These are phyloP conservation scores for Takifugu rubripes DNA, from an alignment of 2,797 vertebrate species.

Conservation along the genomic window DNA sequence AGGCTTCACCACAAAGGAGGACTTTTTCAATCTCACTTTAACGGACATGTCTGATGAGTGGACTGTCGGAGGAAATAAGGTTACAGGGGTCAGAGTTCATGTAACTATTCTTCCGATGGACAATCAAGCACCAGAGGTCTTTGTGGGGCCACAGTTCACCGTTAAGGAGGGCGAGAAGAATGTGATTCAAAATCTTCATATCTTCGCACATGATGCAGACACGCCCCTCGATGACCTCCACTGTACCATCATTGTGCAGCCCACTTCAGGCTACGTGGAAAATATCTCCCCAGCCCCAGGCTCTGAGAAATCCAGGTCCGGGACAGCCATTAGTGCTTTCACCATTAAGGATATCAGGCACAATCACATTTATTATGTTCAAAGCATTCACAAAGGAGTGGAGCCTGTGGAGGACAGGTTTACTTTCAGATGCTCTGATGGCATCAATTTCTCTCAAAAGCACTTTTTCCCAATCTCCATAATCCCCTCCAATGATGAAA, in stretches of 20 bases:
- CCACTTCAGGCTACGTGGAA: slow-evolving; percentile 89
- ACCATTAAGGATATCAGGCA: slow-evolving; percentile 89
- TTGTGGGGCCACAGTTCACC: slow-evolving; percentile 79
- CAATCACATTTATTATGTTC: slow-evolving; percentile 91
- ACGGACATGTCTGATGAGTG: slow-evolving; percentile 91
- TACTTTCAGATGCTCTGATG: slow-evolving; percentile 93
- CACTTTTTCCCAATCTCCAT: slow-evolving; percentile 89
- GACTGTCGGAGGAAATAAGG: slow-evolving; percentile 82
- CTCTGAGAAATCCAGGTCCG: slow-evolving; percentile 93
- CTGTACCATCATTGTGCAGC: slow-evolving; percentile 91
- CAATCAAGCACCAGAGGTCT: slow-evolving; percentile 87
- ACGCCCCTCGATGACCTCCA: slow-evolving; percentile 87
- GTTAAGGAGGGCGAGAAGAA: slow-evolving; percentile 86
- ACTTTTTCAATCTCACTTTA: slow-evolving; percentile 91
- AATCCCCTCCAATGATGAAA: slow-evolving; percentile 88
- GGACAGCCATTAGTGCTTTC: slow-evolving; percentile 90
- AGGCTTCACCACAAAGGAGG: slow-evolving; percentile 82
- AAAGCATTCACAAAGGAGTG: slow-evolving; percentile 91
- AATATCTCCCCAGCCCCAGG: slow-evolving; percentile 95
- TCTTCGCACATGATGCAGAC: slow-evolving; percentile 84
- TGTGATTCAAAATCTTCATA: slow-evolving; percentile 77
- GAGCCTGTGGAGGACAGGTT: slow-evolving; percentile 95
- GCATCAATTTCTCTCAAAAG: slow-evolving; percentile 91
- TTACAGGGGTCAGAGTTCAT: slow-evolving; percentile 87
- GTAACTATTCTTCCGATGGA: slow-evolving; percentile 94